A percentile compares a stretch with the other conserved stretches of the same genome.
phyloP scores from a whole-genome alignment of 2,888 invertebrate species.

The Strigamia crassipes region DNA sequence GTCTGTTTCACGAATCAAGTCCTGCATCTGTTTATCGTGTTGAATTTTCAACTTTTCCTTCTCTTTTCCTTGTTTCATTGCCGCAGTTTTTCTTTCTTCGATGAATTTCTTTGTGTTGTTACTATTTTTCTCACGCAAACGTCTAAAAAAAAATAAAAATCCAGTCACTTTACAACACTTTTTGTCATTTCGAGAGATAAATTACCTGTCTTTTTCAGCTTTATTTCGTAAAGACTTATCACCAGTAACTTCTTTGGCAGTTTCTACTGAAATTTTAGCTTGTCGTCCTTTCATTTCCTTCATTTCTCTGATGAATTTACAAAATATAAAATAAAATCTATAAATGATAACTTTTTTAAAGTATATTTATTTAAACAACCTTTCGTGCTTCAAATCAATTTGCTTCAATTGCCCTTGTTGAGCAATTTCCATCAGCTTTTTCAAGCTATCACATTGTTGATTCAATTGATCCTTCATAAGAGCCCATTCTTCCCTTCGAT shows the following conservation, averaged over 20 bases:
- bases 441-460: conserved; percentile 65
- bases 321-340: neutral
- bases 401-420: conserved; percentile 87
- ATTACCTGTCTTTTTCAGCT: conserved; percentile 83
- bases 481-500: conserved; percentile 76
- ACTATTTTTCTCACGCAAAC: conserved; percentile 91
- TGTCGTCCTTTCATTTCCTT: conserved; percentile 95
- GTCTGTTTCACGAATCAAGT: conserved; percentile 64
- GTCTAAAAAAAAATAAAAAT: conserved; percentile 60
- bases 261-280: conserved; percentile 95
- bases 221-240: conserved; percentile 96
- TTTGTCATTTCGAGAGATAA: neutral
- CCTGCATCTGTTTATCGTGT: conserved; percentile 90
- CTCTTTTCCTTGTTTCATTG: conserved; percentile 87
- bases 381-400: conserved; percentile 84
- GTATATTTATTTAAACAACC: conserved; percentile 62
- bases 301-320: conserved; percentile 70
- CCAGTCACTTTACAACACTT: neutral
- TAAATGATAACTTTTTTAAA: neutral
- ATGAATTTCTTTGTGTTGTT: conserved; percentile 97
- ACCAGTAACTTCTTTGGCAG: conserved; percentile 90
- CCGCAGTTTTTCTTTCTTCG: conserved; percentile 87
- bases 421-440: conserved; percentile 78
- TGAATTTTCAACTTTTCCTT: conserved; percentile 88
- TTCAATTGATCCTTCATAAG: conserved; percentile 70